Conservation (phyloP, 2,888 invertebrate species). For the Spisula solida region DNA sequence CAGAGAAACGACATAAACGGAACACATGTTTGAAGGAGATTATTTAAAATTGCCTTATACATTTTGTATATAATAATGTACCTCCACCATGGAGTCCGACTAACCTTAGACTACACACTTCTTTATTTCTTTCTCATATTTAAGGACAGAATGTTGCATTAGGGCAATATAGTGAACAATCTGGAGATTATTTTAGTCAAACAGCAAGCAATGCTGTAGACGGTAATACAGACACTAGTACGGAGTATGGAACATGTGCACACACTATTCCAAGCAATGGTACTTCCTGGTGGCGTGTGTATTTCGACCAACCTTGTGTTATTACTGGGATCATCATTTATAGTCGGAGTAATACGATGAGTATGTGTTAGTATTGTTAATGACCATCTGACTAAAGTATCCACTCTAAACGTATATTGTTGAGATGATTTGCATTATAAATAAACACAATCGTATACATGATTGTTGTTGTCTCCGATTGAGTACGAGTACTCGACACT, state of each 20-base stretch:
- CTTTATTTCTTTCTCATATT: neutral
- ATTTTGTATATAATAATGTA: no score
- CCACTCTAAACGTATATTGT: no score
- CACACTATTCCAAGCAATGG: neutral
- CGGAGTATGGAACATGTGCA: constrained; percentile 16
- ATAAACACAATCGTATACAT: no score
- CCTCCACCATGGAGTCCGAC: no score
- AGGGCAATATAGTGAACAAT: neutral
- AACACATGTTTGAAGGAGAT: no score
- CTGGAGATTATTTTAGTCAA: neutral
- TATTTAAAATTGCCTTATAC: no score
- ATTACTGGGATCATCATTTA: constrained; percentile 27
- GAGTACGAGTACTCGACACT: no score
- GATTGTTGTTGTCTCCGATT: no score
- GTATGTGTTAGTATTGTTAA: neutral
- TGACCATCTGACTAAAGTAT: no score
- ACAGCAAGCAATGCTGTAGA: constrained; percentile 3
- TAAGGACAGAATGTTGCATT: constrained; percentile 16
- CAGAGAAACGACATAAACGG: no score
- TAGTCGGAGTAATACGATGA: neutral
- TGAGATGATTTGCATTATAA: no score
- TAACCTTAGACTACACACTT: no score
- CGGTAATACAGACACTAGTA: constrained; percentile 20
- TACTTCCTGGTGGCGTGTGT: neutral
- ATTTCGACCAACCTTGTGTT: neutral